phyloP scores from a whole-genome alignment of 1,140 invertebrate species.

The Drusus annulatus region DNA sequence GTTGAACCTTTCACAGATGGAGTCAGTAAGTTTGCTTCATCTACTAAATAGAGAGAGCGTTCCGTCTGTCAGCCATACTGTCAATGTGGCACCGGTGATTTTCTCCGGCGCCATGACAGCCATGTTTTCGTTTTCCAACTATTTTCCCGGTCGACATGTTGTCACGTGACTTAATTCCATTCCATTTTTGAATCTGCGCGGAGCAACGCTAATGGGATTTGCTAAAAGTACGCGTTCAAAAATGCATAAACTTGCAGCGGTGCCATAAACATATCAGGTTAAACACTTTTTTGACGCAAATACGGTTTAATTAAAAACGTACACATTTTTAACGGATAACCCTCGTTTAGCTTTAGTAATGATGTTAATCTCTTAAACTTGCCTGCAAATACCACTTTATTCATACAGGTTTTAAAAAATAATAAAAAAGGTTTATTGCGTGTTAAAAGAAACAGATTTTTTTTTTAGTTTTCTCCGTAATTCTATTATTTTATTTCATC shows the following conservation, averaged over 20 bases:
- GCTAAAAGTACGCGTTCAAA: slow-evolving; percentile 2
- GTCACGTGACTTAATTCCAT: slow-evolving; percentile 39
- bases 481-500: too few species aligned
- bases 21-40: too few species aligned
- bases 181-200: slow-evolving; percentile 34
- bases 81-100: neutral
- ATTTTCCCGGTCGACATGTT: slow-evolving; percentile 26
- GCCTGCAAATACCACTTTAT: too few species aligned
- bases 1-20: too few species aligned
- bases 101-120: slow-evolving; percentile 21
- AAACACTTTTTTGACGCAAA: neutral
- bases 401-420: too few species aligned
- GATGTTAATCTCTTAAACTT: too few species aligned
- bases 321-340: too few species aligned
- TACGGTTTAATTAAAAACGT: too few species aligned
- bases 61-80: neutral
- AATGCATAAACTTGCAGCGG: slow-evolving; percentile 26
- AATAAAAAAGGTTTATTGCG: too few species aligned
- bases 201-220: slow-evolving; percentile 16
- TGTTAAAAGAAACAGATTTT: too few species aligned
- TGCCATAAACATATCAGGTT: neutral
- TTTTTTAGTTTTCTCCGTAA: too few species aligned
- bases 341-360: too few species aligned
- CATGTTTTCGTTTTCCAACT: slow-evolving; percentile 3
- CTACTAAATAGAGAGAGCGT: neutral